These are phyloP conservation scores for Pharmacophagus antenor DNA, from an alignment of 2,888 invertebrate genomes.

Conservation along the genomic window DNA sequence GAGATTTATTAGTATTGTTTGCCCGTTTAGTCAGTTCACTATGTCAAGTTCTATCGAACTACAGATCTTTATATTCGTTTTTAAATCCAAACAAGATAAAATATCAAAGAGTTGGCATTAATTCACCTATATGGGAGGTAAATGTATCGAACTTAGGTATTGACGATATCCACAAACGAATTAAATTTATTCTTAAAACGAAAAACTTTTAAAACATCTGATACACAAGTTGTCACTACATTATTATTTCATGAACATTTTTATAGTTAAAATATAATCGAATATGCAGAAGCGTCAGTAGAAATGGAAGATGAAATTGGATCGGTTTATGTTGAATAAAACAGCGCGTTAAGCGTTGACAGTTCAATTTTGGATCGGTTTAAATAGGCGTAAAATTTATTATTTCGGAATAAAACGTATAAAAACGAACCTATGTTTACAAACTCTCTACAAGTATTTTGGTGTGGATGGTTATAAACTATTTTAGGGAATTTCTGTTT, in stretches of 20 bases:
- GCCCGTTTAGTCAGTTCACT: background rate
- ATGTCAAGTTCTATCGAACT: background rate
- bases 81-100: too few relatives aligned
- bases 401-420: background rate
- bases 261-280: background rate
- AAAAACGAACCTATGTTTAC: too few relatives aligned
- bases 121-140: too few relatives aligned
- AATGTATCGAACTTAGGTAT: too few relatives aligned
- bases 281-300: background rate
- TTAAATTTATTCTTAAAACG: background rate
- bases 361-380: background rate
- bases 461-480: too few relatives aligned
- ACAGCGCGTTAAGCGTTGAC: background rate
- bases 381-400: background rate
- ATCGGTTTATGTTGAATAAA: background rate
- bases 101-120: too few relatives aligned
- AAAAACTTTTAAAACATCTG: background rate
- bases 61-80: too few relatives aligned
- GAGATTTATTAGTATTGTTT: conserved; percentile 36
- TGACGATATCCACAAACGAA: too few relatives aligned
- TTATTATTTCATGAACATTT: background rate
- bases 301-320: background rate
- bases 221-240: background rate
- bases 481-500: too few relatives aligned
- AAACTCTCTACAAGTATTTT: too few relatives aligned